Conservation (phyloP, 2,888 invertebrate species). For the Helleia helle region DNA sequence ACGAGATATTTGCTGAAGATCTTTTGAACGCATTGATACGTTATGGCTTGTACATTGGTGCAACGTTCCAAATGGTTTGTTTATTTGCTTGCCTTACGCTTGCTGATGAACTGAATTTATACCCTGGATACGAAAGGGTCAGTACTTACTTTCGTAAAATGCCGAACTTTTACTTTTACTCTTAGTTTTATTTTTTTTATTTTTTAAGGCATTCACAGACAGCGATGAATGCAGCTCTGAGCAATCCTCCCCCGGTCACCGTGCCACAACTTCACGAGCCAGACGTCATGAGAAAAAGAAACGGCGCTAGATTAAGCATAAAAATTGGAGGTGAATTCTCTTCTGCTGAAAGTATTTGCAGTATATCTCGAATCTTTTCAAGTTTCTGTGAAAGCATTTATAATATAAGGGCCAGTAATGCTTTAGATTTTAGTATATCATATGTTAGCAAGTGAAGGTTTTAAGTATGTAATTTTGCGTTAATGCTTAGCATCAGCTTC, state of each 20-base stretch:
- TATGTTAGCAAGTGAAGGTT: too few relatives aligned
- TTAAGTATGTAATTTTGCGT: too few relatives aligned
- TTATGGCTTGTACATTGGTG: slow-evolving; percentile 88
- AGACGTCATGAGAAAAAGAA: slow-evolving; percentile 83
- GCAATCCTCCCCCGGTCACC: slow-evolving; percentile 80
- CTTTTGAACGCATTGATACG: slow-evolving; percentile 82
- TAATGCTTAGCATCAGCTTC: too few relatives aligned
- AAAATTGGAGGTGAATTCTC: neutral
- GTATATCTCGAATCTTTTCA: too few relatives aligned
- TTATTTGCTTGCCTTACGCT: slow-evolving; percentile 87
- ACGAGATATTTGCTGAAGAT: slow-evolving; percentile 75
- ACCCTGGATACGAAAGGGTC: slow-evolving; percentile 70
- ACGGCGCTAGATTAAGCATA: slow-evolving; percentile 59
- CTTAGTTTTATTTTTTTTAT: too few relatives aligned
- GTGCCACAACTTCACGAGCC: slow-evolving; percentile 77
- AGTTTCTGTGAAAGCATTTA: too few relatives aligned
- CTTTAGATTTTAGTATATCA: too few relatives aligned
- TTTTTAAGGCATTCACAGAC: slow-evolving; percentile 71
- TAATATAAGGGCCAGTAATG: too few relatives aligned
- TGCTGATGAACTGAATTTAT: slow-evolving; percentile 75
- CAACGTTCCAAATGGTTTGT: slow-evolving; percentile 90
- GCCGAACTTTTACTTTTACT: too few relatives aligned
- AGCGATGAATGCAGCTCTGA: slow-evolving; percentile 84
- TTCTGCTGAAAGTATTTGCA: too few relatives aligned
- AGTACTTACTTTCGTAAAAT: slow-evolving; percentile 2